phyloP scores from a whole-genome alignment of 2,888 invertebrate species.

The Anorthoa munda region DNA sequence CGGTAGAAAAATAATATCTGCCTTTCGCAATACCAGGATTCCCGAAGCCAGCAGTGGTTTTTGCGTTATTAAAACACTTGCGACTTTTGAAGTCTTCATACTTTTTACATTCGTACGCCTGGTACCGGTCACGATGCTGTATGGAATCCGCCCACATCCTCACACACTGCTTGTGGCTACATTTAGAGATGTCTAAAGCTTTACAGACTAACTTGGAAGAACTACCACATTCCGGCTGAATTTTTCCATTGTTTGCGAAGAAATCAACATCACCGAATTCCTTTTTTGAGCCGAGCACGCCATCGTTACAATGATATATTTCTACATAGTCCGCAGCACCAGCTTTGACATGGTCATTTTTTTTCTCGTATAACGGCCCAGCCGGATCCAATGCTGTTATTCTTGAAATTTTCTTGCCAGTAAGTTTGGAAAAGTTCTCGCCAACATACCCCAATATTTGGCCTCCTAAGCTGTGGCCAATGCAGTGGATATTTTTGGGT shows the following conservation, averaged over 20 bases:
- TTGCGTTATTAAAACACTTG: conserved; percentile 72
- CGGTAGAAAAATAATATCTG: conserved; percentile 81
- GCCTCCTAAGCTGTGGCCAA: conserved; percentile 85
- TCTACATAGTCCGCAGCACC: conserved; percentile 91
- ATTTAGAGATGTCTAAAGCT: conserved; percentile 80
- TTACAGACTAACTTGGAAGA: conserved; percentile 80
- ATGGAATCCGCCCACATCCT: conserved; percentile 82
- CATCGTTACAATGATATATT: conserved; percentile 91
- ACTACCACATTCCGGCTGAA: conserved; percentile 89
- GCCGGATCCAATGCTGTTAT: conserved; percentile 87
- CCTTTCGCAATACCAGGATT: conserved; percentile 84
- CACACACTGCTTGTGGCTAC: conserved; percentile 83
- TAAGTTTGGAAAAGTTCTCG: conserved; percentile 74
- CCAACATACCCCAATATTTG: conserved; percentile 84
- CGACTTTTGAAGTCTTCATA: conserved; percentile 78
- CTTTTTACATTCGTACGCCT: conserved; percentile 79
- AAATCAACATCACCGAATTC: conserved; percentile 91
- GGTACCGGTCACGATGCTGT: conserved; percentile 74
- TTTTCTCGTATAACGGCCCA: conserved; percentile 84
- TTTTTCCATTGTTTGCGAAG: conserved; percentile 90
- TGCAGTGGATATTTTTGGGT: conserved; percentile 80
- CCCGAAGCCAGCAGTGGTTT: conserved; percentile 82
- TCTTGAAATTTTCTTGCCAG: conserved; percentile 77
- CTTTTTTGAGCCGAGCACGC: conserved; percentile 85
- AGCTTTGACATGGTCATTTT: conserved; percentile 84